A percentile compares a stretch with the other conserved stretches of the same genome.
phyloP scores from a whole-genome alignment of 2,113 vertebrate genomes.

The Macheiramphus alcinus region DNA sequence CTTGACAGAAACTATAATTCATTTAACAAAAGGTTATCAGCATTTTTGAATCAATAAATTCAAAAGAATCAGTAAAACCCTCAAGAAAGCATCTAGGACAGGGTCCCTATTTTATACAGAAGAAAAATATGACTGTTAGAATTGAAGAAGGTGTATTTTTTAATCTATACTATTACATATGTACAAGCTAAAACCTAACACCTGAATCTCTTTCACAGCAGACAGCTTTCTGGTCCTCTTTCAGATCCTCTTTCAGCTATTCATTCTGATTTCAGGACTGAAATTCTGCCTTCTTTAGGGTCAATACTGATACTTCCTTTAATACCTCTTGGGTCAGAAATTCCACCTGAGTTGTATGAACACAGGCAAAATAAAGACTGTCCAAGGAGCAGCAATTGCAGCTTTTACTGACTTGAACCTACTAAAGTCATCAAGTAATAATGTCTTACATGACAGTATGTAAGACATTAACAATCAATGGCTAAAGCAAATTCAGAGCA shows the following conservation, averaged over 20 bases:
- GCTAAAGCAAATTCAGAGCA: background rate
- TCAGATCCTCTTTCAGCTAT: background rate
- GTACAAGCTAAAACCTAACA: background rate
- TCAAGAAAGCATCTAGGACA: background rate
- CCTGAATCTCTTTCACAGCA: background rate
- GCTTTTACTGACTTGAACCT: background rate
- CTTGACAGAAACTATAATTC: background rate
- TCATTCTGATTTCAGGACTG: background rate
- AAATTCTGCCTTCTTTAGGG: background rate
- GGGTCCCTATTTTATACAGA: background rate
- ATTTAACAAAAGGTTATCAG: background rate
- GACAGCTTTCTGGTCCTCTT: background rate
- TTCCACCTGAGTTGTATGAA: background rate
- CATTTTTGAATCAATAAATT: background rate
- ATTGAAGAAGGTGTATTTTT: background rate
- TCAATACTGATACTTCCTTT: background rate
- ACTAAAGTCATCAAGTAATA: background rate
- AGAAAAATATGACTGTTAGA: background rate
- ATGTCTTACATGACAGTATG: no score
- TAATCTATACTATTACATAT: background rate
- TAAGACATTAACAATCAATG: background rate
- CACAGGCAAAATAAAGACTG: background rate
- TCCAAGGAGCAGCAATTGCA: background rate
- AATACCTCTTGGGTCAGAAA: background rate
- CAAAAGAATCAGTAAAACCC: background rate